phyloP scores from a whole-genome alignment of 2,113 vertebrate genomes.

The Ammodytes marinus region DNA sequence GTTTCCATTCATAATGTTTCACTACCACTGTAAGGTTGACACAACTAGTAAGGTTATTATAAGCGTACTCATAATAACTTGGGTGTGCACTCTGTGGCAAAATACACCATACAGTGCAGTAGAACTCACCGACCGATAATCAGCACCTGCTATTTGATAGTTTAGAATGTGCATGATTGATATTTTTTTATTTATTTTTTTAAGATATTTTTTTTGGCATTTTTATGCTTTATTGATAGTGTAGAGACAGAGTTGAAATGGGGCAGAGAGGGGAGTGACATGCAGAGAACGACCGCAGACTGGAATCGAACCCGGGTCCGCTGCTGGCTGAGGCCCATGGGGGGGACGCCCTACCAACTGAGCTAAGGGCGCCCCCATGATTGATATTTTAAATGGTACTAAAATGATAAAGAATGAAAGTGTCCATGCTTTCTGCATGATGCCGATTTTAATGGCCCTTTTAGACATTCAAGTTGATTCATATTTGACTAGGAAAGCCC shows the following conservation, averaged over 20 bases:
- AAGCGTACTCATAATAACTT: not conserved
- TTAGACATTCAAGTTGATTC: conserved; percentile 1
- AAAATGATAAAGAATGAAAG: not conserved
- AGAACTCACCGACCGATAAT: not conserved
- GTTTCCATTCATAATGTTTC: not conserved
- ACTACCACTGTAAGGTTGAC: not conserved
- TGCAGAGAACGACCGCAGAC: no score
- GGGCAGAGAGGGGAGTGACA: no score
- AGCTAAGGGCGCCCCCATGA: no score
- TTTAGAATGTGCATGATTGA: not conserved
- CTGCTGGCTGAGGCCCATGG: no score
- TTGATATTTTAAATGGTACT: not conserved
- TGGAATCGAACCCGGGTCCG: no score
- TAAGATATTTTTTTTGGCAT: no score
- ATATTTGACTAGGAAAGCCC: conserved; percentile 2
- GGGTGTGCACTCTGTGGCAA: not conserved
- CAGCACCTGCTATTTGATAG: not conserved
- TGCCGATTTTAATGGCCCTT: not conserved
- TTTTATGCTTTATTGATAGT: no score
- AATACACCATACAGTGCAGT: not conserved
- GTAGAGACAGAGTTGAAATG: no score
- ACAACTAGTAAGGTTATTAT: no score
- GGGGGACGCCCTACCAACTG: no score
- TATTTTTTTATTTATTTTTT: no score
- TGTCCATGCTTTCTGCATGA: not conserved